phyloP scores from a whole-genome alignment of 2,113 vertebrate species.

The Bufo bufo region DNA sequence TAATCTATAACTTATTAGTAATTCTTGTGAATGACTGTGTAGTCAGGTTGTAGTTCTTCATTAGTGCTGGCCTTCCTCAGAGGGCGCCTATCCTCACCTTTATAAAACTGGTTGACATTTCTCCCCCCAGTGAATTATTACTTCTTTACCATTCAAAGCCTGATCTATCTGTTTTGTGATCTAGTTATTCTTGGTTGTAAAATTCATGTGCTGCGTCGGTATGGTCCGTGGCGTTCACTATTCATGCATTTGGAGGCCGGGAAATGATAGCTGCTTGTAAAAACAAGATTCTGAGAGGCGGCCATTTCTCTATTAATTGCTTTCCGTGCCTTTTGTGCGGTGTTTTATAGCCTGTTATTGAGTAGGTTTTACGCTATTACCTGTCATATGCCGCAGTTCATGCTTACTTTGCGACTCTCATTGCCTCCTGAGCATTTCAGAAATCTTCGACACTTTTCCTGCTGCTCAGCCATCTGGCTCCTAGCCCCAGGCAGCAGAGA shows the following conservation, averaged over 20 bases:
- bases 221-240: neutral
- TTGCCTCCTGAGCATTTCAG: conserved; percentile 25
- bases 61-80: too few species aligned
- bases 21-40: neutral
- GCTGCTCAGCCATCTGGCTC: conserved; percentile 35
- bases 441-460: neutral
- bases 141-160: neutral
- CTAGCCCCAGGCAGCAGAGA: neutral
- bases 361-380: conserved; percentile 29
- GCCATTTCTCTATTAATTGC: conserved; percentile 33
- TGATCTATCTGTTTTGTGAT: conserved; percentile 3
- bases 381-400: neutral
- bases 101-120: too few species aligned
- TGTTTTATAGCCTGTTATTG: conserved; percentile 37
- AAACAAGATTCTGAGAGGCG: conserved; percentile 16
- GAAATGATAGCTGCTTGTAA: conserved; percentile 25
- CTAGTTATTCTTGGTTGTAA: neutral
- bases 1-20: too few species aligned
- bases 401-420: conserved; percentile 6
- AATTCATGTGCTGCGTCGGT: neutral
- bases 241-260: neutral
- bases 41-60: neutral
- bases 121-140: neutral
- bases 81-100: too few species aligned
- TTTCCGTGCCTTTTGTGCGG: conserved; percentile 26